Evolutionary conservation across 2,797 vertebrate genomes (phyloP), one percentile per base, ranked within the genome.

Genomic region (Lacerta viridis): DNA sequence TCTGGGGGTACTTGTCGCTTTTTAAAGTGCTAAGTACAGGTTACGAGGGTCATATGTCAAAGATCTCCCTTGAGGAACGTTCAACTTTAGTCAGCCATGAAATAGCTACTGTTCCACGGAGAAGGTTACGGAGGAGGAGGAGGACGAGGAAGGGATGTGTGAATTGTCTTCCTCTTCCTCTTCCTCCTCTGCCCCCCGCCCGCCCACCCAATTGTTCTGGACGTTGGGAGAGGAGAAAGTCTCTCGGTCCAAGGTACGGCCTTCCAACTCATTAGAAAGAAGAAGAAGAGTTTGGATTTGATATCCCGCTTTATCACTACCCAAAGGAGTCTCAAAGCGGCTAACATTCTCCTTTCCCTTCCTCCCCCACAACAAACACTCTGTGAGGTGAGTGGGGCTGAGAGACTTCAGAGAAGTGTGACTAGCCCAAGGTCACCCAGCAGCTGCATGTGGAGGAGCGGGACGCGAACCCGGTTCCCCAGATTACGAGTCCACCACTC

Each of bases 21-120:
- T 98, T 98, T 97, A 97, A 97, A 94, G 96, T 97, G 97, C 97
- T 97, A 98, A 98, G 96, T 96, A 95, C 96, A 97, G 98, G 97
- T 98, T 98, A 96, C 96, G 92, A 94, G 96, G 98, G 98, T 98
- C 98, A 98, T 93, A 97, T 98, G 98, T 98, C 98, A 96, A 93
- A 95, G 93, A 95, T 96, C 97, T 97, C 97, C 97, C 97, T 97
- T 80, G 94, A 96, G 97, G 97, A 93, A 97, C 96, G 97, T 97
- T 96, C 93, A 90, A 93, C 96, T 97, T 96, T 97, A 97, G 97
- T 97, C 97, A 98, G 96, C 97, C 97, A 93, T 98, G 97, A 97
- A 97, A 95, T 87, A 88, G 92, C 72, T 68, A 94, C 93, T 92
- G 92, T 95, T 94, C 91, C 88, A 71, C 92, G 25, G 84, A 66